Evolutionary conservation across 2,113 vertebrate species (phyloP), one percentile per base, ranked within the genome.

Genomic region (Megaceryle maxima): DNA sequence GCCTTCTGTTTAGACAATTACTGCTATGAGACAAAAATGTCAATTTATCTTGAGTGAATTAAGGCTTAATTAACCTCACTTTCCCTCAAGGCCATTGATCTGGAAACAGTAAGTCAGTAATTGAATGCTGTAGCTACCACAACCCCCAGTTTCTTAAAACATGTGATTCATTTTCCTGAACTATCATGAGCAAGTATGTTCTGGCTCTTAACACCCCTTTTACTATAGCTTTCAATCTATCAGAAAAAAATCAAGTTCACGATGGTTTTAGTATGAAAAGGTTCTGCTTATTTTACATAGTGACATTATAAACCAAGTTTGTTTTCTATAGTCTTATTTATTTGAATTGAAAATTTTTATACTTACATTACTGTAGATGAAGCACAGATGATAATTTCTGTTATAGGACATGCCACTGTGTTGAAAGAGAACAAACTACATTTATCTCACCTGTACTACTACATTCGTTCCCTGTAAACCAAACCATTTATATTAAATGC

Each of bases 41-140:
- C 95, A 93, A 96, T 95, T 96, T 96, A 89, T 96, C 95, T 96
- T 96, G 76, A 96, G 56, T 96, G 87, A 95, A 97, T 97, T 97
- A 96, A 97, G 63, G 46, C 84, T 97, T 97, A 97, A 97, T 98
- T 98, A 97, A 94, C 77, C 84, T 96, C 87, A 74, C 9, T 63
- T 95, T 73, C 81, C 92, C 96, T 91, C 26, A 96, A 96, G 96
- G 87, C 70, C 78, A 97, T 76, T 87, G 88, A 96, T 96, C 96
- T 96, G 79, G 64, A 97, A 97, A 96, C 43, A 93, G 66, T 63
- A 96, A 95, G 51, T 92, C 79, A 92, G 46, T 95, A 97, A 97
- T 92, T 97, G 84, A 91, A 97, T 84, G 46, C 46, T 86, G 37
- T 57, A 94, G 79, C 74, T 93, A 86, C n/a, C 76, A 94, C 69